These are phyloP conservation scores for Lagorchestes hirsutus DNA, from an alignment of 2,797 vertebrate genomes.

Conservation along the genomic window DNA sequence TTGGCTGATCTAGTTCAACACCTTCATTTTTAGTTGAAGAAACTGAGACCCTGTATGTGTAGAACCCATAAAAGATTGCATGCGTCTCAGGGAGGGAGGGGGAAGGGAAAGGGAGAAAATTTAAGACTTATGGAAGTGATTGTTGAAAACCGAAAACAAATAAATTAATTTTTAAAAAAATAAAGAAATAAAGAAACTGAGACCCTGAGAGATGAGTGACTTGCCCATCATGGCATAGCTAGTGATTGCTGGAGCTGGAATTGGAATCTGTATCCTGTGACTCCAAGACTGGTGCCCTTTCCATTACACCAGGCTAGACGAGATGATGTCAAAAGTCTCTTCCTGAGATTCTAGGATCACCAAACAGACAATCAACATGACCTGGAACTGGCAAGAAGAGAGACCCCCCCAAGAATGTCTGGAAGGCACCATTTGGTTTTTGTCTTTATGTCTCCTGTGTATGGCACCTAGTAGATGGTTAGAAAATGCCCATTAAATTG, in stretches of 20 bases:
- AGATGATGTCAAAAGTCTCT: neutral
- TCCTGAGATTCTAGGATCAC: neutral
- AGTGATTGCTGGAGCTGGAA: neutral
- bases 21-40: neutral
- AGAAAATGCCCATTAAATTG: neutral
- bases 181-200: neutral
- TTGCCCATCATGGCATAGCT: neutral
- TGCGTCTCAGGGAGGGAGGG: too few species aligned
- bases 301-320: neutral
- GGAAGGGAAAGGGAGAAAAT: too few species aligned
- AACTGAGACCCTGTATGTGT: neutral
- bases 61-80: too few species aligned
- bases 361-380: neutral
- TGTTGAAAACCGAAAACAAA: too few species aligned
- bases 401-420: neutral
- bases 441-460: neutral
- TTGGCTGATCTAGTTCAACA: neutral
- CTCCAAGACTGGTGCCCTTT: neutral
- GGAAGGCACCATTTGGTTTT: neutral
- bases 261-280: neutral
- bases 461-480: neutral
- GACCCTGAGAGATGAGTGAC: neutral
- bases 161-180: too few species aligned
- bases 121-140: too few species aligned
- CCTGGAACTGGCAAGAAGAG: neutral